Base-by-base conservation (phyloP, 64 coral and sea anemone genomes). In the Pocillopora verrucosa region DNA sequence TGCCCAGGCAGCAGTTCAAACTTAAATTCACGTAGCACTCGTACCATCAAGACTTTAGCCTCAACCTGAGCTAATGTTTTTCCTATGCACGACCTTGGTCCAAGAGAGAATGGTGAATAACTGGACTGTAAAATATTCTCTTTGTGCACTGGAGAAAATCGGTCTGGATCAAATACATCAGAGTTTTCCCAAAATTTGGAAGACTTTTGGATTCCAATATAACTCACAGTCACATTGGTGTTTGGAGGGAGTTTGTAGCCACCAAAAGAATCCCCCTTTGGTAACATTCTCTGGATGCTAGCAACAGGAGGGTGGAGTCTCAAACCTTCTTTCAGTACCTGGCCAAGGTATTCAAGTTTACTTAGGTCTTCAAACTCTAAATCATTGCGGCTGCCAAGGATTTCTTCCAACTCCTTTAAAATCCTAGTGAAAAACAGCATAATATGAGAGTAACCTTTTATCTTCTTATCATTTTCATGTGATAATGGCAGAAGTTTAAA, bases 291-390 rank as follows among this genome's bases (percentile, higher is more conserved):
- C 72, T 76, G 25, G 10, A 84, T 11, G 5, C 38, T 25, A n/a
- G 16, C 4, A 56, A 96, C 37, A 7, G 94, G 94, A 26, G 94
- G 94, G 24, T 96, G 94, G 0, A 92, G 69, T 4, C 94, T 61
- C 1, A 95, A 63, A 22, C 90, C 72, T 65, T 96, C 94, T 61
- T 96, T 96, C 15, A 96, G 75, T 36, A 91, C 90, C 59, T 92
- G 86, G 61, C 80, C 90, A 58, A 92, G 65, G 58, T 96, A 96
- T 57, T 92, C 87, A 16, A 96, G 94, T 64, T 96, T 92, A 5
- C 80, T 65, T 16, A 96, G 91, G 34, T 96, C 94, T 59, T 92
- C 64, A 80, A 87, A 92, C 16, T 82, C 78, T 12, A 96, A 90
- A 51, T 56, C 58, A 1, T 58, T 62, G 1, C 58, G 62, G 51